Base-by-base conservation (phyloP, 2,888 invertebrate species). In the Cheilosia scutellata region DNA sequence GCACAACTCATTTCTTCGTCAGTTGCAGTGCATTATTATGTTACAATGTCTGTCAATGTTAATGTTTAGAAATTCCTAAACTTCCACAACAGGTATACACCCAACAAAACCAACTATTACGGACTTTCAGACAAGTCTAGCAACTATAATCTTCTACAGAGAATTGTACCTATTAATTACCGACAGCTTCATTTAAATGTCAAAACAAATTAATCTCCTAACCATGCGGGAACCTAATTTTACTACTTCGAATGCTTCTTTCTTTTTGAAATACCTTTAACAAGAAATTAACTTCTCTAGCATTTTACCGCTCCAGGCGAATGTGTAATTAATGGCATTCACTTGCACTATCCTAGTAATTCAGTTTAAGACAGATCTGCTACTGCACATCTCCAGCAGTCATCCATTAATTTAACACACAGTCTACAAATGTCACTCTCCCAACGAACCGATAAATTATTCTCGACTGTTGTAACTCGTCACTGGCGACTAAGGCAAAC, bases 371-470 rank as follows among this genome's bases (percentile, higher is more conserved):
- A 84, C 68, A 84, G 63, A 84, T 84, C 79, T 75, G 68, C 70
- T 75, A 77, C 77, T 58, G 65, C 83, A 75, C 58, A 74, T 58
- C 68, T 63, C 49, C 55, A 79, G 65, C 79, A 66, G 75, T 75
- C 68, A 75, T 84, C 74, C 75, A 84, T 84, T 84, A 75, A 84
- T 84, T 84, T 79, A 65, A 84, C 83, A 74, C 83, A 55, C 63
- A 70, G 66, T 76, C 71, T 76, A 72, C 86, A 86, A 76, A 72
- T 76, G 80, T 76, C 66, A 80, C 71, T 76, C 86, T 66, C 16
- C 53, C 40, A 66, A 25, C 66, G 42, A 76, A 62, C 66, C 63
- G 62, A 80, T 86, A 80, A 86, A 80, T 80, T 80, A 80, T 55
- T 71, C 55, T 20, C 44, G 63, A 57, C 55, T 53, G 53, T 66